Evolutionary conservation across 2,113 vertebrate genomes (phyloP).

Genomic region (Myotis davidii): DNA sequence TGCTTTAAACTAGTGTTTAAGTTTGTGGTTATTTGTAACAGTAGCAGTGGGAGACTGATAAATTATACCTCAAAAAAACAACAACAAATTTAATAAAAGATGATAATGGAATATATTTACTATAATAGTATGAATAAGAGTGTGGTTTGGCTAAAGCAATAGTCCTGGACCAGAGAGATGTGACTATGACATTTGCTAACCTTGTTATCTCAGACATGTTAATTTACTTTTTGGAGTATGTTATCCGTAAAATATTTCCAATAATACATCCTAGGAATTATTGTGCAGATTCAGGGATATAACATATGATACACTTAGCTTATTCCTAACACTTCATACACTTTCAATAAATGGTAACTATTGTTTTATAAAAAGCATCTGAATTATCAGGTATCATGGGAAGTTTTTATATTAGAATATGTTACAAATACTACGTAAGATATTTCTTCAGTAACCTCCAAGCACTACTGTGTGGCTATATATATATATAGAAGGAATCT

Average conservation of each 20-base stretch:
- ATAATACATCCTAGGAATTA: not conserved
- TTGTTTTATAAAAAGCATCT: constrained; percentile 37
- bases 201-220: not conserved
- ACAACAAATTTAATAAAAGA: not conserved
- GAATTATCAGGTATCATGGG: not conserved
- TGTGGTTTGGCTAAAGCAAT: not conserved
- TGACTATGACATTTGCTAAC: not conserved
- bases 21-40: not conserved
- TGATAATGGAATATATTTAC: not conserved
- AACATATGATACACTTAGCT: constrained; percentile 40
- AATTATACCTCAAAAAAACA: not conserved
- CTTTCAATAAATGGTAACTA: constrained; percentile 27
- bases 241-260: constrained; percentile 28
- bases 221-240: not conserved
- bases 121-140: not conserved
- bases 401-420: constrained; percentile 29
- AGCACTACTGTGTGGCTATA: not conserved
- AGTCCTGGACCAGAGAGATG: not conserved
- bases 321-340: not conserved
- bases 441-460: not conserved
- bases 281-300: constrained; percentile 25
- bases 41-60: not conserved
- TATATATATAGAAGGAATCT: not conserved
- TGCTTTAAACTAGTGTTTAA: constrained; percentile 8
- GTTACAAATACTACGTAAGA: not conserved